Conservation (phyloP, 2,797 vertebrate species). For the Lerista edwardsae region DNA sequence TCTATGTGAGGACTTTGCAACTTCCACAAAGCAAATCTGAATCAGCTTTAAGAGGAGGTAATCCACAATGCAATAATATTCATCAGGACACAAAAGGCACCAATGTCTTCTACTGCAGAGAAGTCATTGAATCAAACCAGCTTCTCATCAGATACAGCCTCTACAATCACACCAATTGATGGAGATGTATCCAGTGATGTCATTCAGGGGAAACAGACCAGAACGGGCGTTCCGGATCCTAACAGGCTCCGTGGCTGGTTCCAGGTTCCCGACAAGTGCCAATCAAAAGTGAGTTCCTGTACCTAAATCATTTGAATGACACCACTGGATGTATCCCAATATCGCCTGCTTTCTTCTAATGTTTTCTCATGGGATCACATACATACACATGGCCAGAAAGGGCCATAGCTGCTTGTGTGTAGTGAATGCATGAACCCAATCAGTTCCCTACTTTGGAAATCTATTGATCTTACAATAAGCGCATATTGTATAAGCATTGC, state of each 20-base stretch:
- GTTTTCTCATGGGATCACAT: not conserved
- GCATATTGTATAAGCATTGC: not conserved
- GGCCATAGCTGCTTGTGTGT: not conserved
- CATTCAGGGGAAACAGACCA: too few relatives aligned
- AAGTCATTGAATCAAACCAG: not conserved
- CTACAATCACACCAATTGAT: not conserved
- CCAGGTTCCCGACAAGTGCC: too few relatives aligned
- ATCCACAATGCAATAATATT: not conserved
- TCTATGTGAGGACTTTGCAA: not conserved
- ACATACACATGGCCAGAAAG: not conserved
- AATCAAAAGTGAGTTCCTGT: too few relatives aligned
- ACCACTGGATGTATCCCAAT: not conserved
- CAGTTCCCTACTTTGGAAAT: not conserved
- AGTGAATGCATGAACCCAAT: not conserved
- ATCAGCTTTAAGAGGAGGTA: not conserved
- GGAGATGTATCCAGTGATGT: not conserved
- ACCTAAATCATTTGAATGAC: too few relatives aligned
- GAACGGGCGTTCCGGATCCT: too few relatives aligned
- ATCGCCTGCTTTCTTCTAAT: not conserved
- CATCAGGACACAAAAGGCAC: not conserved
- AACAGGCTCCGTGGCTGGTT: too few relatives aligned
- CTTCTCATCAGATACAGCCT: not conserved
- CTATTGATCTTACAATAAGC: not conserved
- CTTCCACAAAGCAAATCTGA: not conserved
- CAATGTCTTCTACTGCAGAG: not conserved